Conservation (phyloP, 2,888 invertebrate species). For the Drosophila peninsularis region DNA sequence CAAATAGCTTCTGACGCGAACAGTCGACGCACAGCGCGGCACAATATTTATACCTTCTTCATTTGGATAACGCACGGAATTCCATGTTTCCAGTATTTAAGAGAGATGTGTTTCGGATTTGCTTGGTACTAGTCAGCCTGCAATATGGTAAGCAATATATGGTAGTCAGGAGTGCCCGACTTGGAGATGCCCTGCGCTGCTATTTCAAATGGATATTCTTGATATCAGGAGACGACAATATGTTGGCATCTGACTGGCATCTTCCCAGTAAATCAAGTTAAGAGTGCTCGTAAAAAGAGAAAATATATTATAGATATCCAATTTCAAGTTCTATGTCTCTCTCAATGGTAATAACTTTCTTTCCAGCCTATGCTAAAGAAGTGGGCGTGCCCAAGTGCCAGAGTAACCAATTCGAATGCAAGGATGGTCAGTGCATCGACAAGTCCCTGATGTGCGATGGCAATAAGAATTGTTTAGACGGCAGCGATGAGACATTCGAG, state of each 20-base stretch:
- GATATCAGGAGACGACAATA: too few relatives aligned
- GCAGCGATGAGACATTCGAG: constrained; percentile 40
- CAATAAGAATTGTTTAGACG: constrained; percentile 25
- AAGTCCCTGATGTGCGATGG: constrained; percentile 16
- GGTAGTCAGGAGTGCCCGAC: background rate
- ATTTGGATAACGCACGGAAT: background rate
- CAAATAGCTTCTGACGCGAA: background rate
- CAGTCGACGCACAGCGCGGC: constrained; percentile 9
- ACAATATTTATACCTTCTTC: background rate
- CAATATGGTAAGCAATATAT: constrained; percentile 4
- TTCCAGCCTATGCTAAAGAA: background rate
- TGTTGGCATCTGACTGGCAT: too few relatives aligned
- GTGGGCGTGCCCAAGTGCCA: background rate
- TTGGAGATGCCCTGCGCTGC: too few relatives aligned
- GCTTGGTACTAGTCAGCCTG: constrained; percentile 4
- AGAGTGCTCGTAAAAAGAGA: too few relatives aligned
- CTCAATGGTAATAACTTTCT: too few relatives aligned
- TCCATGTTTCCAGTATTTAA: constrained; percentile 1
- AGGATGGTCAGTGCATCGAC: constrained; percentile 18
- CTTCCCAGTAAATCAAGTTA: too few relatives aligned
- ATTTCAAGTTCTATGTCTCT: too few relatives aligned
- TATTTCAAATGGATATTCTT: too few relatives aligned
- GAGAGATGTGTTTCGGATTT: constrained; percentile 4
- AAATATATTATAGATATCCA: too few relatives aligned
- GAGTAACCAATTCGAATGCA: constrained; percentile 23